Percentiles rank a stretch among this genome's conserved stretches.
These are phyloP conservation scores for Spicauda simplicius DNA, from an alignment of 2,888 invertebrate species.

Conservation along the genomic window DNA sequence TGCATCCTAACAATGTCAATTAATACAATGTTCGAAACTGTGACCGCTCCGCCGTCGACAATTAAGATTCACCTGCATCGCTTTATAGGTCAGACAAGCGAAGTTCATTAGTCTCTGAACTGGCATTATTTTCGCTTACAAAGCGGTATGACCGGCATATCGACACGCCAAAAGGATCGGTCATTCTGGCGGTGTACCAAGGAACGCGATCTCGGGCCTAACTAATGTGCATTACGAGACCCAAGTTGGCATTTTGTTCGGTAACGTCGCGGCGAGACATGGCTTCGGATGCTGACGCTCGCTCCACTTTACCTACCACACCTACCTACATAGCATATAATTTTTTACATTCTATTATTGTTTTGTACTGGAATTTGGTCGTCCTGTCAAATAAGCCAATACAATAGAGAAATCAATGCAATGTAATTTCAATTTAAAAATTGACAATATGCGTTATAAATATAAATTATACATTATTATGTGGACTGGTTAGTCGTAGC, in stretches of 20 bases:
- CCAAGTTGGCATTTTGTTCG: conserved; percentile 78
- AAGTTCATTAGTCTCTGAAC: conserved; percentile 83
- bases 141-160: conserved; percentile 72
- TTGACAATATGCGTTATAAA: background rate
- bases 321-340: background rate
- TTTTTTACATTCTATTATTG: background rate
- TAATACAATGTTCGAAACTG: background rate
- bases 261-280: conserved; percentile 48
- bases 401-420: background rate
- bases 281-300: conserved; percentile 35
- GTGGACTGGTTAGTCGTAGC: background rate
- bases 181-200: conserved; percentile 83
- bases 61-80: conserved; percentile 40
- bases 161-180: conserved; percentile 83
- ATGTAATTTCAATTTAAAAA: background rate
- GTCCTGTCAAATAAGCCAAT: no score
- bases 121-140: conserved; percentile 81
- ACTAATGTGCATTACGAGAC: conserved; percentile 79
- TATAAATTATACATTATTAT: no score
- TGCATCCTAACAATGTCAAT: background rate
- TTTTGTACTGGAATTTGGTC: background rate
- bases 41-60: background rate
- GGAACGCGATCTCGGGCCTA: conserved; percentile 76
- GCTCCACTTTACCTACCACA: conserved; percentile 30
- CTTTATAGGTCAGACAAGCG: conserved; percentile 80